phyloP scores from a whole-genome alignment of 2,113 vertebrate species.

The Prochilodus magdalenae region DNA sequence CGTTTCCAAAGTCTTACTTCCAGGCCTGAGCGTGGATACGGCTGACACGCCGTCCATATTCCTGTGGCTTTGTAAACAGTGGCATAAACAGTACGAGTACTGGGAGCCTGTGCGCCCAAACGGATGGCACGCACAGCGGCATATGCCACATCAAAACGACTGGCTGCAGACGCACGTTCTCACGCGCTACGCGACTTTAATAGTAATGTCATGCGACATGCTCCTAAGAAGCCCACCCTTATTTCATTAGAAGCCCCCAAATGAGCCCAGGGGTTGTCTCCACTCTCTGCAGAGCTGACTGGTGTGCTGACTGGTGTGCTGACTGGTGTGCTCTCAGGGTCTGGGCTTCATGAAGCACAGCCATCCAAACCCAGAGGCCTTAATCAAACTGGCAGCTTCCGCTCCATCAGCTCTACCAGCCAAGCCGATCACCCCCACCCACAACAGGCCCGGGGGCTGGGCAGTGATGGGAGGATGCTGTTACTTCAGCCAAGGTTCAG shows the following conservation, averaged over 20 bases:
- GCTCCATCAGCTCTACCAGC: constrained; percentile 34
- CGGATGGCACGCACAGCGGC: neutral
- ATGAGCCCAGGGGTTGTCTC: neutral
- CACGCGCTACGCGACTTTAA: neutral
- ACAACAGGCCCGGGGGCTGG: neutral
- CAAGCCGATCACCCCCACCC: constrained; percentile 13
- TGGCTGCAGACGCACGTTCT: neutral
- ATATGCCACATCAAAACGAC: neutral
- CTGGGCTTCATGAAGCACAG: neutral
- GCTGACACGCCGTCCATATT: neutral
- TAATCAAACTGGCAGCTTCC: constrained; percentile 44
- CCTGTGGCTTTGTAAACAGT: neutral
- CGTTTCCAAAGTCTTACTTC: neutral
- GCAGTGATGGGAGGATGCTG: constrained; percentile 24
- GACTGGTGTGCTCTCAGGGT: constrained; percentile 1
- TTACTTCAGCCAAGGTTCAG: constrained; percentile 21
- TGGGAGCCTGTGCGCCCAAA: neutral
- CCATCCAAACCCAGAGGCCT: constrained; percentile 36
- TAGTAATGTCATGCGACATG: neutral
- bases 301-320: no score
- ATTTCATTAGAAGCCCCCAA: neutral
- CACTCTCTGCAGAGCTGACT: neutral
- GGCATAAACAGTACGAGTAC: neutral
- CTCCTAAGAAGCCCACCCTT: neutral
- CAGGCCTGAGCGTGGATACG: neutral